Conservation (phyloP, 2,888 invertebrate species). For the Endomychus coccineus region DNA sequence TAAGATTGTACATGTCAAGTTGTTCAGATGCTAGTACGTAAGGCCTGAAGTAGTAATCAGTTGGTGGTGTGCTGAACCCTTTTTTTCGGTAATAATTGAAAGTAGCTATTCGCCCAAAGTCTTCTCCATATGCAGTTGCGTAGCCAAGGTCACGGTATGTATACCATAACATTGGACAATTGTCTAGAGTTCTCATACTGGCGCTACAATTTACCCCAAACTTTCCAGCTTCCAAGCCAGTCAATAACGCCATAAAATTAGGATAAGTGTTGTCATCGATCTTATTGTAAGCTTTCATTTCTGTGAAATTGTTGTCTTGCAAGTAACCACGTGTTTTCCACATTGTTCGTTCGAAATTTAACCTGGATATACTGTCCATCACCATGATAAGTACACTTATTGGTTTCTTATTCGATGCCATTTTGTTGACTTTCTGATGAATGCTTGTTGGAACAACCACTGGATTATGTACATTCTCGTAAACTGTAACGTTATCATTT, state of each 20-base stretch:
- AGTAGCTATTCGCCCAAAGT: slow-evolving; percentile 63
- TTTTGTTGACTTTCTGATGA: slow-evolving; percentile 45
- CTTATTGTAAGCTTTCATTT: slow-evolving; percentile 48
- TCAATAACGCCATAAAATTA: slow-evolving; percentile 75
- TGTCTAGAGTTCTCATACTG: slow-evolving; percentile 55
- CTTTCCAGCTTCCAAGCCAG: slow-evolving; percentile 55
- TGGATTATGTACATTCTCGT: slow-evolving; percentile 52
- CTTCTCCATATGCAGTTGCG: slow-evolving; percentile 74
- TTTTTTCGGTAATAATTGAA: slow-evolving; percentile 68
- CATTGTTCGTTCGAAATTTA: slow-evolving; percentile 70
- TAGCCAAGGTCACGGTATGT: slow-evolving; percentile 63
- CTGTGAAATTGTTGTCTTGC: slow-evolving; percentile 45
- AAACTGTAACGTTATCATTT: slow-evolving; percentile 36
- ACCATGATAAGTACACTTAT: slow-evolving; percentile 72
- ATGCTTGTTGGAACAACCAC: slow-evolving; percentile 36
- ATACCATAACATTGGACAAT: slow-evolving; percentile 72
- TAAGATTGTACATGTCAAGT: slow-evolving; percentile 23
- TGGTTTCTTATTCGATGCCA: slow-evolving; percentile 29
- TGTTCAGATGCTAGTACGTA: slow-evolving; percentile 63
- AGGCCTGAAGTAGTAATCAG: slow-evolving; percentile 75
- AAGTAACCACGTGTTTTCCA: slow-evolving; percentile 63
- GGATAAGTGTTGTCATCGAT: slow-evolving; percentile 86
- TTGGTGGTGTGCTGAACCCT: slow-evolving; percentile 66
- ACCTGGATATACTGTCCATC: slow-evolving; percentile 76
- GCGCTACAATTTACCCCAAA: slow-evolving; percentile 52